Base-by-base conservation (phyloP, 2,888 invertebrate genomes). In the Pandemis cinnamomeana region DNA sequence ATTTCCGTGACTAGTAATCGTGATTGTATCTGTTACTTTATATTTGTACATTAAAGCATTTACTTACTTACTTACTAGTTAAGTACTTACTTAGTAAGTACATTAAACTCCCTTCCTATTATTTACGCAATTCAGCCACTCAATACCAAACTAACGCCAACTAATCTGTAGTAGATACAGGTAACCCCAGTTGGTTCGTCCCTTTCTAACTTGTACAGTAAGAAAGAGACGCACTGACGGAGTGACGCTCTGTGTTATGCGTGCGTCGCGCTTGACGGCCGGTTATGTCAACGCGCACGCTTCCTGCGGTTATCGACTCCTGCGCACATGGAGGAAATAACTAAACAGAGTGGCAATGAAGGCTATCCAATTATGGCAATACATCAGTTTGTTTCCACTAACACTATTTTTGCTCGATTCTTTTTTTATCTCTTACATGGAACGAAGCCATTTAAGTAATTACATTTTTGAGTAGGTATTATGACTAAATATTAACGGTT, bases 271-370 rank as follows among this genome's bases (percentile, higher is more conserved):
- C 67, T 67, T 42, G 41, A 55, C 67, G 13, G 70, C 71, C 74
- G 74, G 62, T 74, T 74, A 74, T 74, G 74, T 74, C 74, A 74
- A 71, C 74, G 71, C 71, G 71, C 74, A 61, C 67, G 64, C 72
- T 68, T 68, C 68, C 72, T 69, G 46, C 63, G 74, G 73, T 73
- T 73, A 73, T 73, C 73, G 73, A 73, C 73, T 73, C 69, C 69
- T 36, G 73, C 51, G 46, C 27, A 36, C 27, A 36, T 36, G 27
- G 27, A 36, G 27, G 27, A 36, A 36, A 36, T 36, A 36, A 36
- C 27, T 36, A 36, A 36, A 36, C 4, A 36, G 27, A 36, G 27
- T 36, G 27, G 27, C 27, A 36, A 36, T 36, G 2, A 36, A 36
- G 27, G 27, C 27, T 36, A 36, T 4, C 27, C 2, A 36, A 36